phyloP scores from a whole-genome alignment of 2,888 invertebrate genomes.

The Eristalis intricaria region DNA sequence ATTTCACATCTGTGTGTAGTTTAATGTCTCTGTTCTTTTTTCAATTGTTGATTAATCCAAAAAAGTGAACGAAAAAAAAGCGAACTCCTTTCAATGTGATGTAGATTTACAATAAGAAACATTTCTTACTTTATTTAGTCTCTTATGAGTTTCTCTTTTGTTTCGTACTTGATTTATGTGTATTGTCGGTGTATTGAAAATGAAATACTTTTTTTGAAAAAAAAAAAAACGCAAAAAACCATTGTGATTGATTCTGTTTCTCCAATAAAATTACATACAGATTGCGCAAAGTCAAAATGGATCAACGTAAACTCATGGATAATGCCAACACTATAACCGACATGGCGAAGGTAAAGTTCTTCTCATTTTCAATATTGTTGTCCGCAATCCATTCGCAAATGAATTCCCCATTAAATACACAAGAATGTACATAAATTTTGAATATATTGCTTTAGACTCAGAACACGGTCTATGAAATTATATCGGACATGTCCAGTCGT shows the following conservation, averaged over 20 bases:
- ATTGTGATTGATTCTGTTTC: constrained; percentile 52
- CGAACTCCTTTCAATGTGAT: constrained; percentile 19
- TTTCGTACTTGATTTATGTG: constrained; percentile 20
- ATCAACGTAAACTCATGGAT: constrained; percentile 99
- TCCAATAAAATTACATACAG: constrained; percentile 82
- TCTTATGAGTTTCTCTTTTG: constrained; percentile 1
- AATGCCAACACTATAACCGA: constrained; percentile 99
- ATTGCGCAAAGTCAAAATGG: constrained; percentile 99
- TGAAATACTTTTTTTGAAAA: too few species aligned
- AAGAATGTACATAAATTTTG: constrained; percentile 8
- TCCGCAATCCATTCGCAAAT: background rate
- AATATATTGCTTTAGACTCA: constrained; percentile 88
- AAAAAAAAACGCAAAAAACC: constrained; percentile 3
- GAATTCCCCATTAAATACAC: background rate
- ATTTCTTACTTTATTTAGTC: background rate
- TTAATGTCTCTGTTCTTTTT: constrained; percentile 16
- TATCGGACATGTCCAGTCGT: constrained; percentile 97
- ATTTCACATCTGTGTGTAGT: constrained; percentile 23
- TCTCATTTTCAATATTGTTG: background rate
- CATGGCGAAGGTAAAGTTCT: constrained; percentile 96
- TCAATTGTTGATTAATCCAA: constrained; percentile 6
- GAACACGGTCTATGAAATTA: constrained; percentile 98
- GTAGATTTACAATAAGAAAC: constrained; percentile 9
- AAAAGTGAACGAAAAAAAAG: background rate
- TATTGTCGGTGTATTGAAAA: constrained; percentile 35